Conservation (phyloP, 2,113 vertebrate genomes). For the Craseonycteris thonglongyai region DNA sequence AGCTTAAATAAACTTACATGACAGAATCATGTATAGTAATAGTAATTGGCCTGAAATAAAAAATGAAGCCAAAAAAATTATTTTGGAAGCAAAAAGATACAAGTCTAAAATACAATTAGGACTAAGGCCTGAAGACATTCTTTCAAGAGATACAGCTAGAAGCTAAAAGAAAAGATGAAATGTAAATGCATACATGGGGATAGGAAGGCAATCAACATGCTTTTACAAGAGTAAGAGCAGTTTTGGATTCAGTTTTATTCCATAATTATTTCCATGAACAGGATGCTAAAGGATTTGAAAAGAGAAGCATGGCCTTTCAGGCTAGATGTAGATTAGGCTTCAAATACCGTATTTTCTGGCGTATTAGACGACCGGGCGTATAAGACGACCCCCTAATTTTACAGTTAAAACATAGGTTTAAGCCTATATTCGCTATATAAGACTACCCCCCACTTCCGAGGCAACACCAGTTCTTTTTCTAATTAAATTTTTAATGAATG, state of each 20-base stretch:
- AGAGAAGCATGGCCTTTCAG: neutral
- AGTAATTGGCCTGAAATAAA: neutral
- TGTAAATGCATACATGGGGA: neutral
- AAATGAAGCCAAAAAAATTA: neutral
- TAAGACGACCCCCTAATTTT: too few relatives aligned
- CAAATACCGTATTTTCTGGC: too few relatives aligned
- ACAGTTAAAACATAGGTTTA: too few relatives aligned
- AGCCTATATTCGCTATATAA: too few relatives aligned
- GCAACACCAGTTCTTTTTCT: too few relatives aligned
- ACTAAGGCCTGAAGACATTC: neutral
- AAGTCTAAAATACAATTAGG: neutral
- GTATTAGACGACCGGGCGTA: too few relatives aligned
- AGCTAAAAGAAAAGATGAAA: neutral
- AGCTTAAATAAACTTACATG: neutral
- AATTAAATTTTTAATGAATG: too few relatives aligned
- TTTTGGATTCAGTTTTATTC: neutral
- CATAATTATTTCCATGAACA: neutral
- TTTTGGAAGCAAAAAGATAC: neutral
- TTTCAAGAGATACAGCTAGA: neutral
- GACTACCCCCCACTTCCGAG: too few relatives aligned
- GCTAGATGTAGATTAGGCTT: neutral
- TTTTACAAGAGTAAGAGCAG: neutral
- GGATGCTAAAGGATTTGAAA: neutral
- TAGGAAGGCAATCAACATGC: neutral
- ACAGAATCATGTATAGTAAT: neutral